Evolutionary conservation across 2,888 invertebrate genomes (phyloP).

Genomic region (Idaea straminata): DNA sequence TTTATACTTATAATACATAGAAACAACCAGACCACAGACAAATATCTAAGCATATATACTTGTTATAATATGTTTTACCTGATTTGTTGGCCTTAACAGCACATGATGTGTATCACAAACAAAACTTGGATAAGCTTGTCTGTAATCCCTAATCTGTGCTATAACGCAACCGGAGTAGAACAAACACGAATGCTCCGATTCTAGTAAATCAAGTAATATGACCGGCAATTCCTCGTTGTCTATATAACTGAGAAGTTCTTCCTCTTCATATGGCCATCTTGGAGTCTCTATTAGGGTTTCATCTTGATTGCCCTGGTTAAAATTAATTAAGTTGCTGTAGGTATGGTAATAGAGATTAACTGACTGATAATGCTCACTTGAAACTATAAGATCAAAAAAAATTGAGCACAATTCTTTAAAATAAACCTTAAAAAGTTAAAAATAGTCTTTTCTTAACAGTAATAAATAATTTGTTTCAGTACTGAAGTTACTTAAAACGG

Average conservation of each 20-base stretch:
- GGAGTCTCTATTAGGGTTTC: conserved; percentile 87
- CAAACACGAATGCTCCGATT: conserved; percentile 90
- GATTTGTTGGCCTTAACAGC: conserved; percentile 91
- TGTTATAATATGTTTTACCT: conserved; percentile 82
- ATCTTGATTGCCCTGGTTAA: conserved; percentile 64
- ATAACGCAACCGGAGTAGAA: conserved; percentile 96
- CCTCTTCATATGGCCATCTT: conserved; percentile 93
- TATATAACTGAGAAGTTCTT: conserved; percentile 91
- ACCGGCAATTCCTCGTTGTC: conserved; percentile 95
- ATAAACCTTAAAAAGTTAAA: too few species aligned
- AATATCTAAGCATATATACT: too few species aligned
- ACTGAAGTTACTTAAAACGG: too few species aligned
- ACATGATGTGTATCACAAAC: conserved; percentile 92
- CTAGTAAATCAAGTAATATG: conserved; percentile 90
- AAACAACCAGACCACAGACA: too few species aligned
- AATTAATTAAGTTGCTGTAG: conserved; percentile 6
- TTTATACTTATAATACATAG: too few species aligned
- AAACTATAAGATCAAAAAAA: too few species aligned
- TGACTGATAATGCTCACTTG: too few species aligned
- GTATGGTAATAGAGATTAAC: too few species aligned
- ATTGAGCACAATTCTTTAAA: too few species aligned
- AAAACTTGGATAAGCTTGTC: conserved; percentile 88
- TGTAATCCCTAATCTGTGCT: conserved; percentile 93
- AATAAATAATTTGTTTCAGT: too few species aligned
- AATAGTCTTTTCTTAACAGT: too few species aligned